Evolutionary conservation across 2,113 vertebrate genomes (phyloP).

Genomic region (Phasianus colchicus): DNA sequence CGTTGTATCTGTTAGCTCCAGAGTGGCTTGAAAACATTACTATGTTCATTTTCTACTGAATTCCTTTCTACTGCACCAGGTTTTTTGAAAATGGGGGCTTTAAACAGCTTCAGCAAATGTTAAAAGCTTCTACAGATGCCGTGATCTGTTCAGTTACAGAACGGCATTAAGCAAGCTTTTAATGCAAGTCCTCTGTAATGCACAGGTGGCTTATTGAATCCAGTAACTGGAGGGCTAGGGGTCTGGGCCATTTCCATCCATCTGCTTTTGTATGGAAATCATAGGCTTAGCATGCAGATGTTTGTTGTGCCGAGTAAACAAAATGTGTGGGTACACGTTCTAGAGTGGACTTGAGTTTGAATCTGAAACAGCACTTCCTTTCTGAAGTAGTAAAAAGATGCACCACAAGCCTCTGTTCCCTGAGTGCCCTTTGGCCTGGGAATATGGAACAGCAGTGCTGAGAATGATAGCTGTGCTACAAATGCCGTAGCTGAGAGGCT

Average conservation of each 20-base stretch:
- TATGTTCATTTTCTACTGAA: neutral
- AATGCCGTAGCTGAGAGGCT: neutral
- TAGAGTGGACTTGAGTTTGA: neutral
- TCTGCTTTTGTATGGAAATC: neutral
- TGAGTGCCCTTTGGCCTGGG: rapidly evolving
- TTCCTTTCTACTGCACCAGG: rapidly evolving
- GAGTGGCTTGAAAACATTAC: neutral
- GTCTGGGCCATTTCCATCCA: neutral
- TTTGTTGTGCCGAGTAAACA: neutral
- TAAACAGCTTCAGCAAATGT: neutral
- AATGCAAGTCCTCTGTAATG: neutral
- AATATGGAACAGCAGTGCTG: neutral
- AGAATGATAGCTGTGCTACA: neutral
- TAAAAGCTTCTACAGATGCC: neutral
- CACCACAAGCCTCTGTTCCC: neutral
- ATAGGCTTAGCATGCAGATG: neutral
- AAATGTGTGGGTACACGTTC: neutral
- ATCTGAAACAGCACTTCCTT: neutral
- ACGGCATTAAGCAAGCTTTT: neutral
- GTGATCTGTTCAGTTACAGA: neutral
- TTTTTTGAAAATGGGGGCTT: neutral
- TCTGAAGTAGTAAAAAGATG: neutral
- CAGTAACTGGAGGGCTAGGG: neutral
- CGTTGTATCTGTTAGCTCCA: neutral
- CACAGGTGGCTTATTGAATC: neutral